Conservation (phyloP, 2,888 invertebrate genomes). For the Thera britannica region DNA sequence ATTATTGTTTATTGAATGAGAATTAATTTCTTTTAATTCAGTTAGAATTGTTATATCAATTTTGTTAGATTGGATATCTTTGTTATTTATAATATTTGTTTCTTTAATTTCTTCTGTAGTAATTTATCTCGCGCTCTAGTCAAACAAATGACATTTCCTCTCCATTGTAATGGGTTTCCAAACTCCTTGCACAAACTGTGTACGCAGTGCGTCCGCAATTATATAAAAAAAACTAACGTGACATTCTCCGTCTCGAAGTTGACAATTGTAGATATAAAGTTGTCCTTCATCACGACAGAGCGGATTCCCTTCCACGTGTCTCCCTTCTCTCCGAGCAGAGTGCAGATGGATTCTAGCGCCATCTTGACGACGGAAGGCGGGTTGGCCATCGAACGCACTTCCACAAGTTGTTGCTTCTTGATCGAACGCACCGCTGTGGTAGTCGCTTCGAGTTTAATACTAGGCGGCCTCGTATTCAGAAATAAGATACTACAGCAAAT, state of each 20-base stretch:
- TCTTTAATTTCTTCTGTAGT: too few relatives aligned
- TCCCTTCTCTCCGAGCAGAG: constrained; percentile 95
- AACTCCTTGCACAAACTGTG: not conserved
- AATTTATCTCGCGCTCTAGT: too few relatives aligned
- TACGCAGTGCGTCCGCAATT: not conserved
- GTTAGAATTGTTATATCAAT: too few relatives aligned
- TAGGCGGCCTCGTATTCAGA: constrained; percentile 42
- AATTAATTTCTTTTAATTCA: too few relatives aligned
- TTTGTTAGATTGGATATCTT: too few relatives aligned
- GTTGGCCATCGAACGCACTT: constrained; percentile 97
- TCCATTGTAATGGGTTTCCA: too few relatives aligned
- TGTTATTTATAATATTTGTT: too few relatives aligned
- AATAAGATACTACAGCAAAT: constrained; percentile 1
- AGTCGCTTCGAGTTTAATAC: constrained; percentile 57
- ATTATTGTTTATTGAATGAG: too few relatives aligned
- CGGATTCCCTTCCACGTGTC: constrained; percentile 97
- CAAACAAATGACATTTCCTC: too few relatives aligned
- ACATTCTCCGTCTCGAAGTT: constrained; percentile 97
- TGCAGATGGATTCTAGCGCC: constrained; percentile 97
- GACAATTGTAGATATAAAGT: constrained; percentile 97
- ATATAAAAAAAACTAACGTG: constrained; percentile 89
- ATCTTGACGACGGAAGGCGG: constrained; percentile 96
- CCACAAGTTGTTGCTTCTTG: constrained; percentile 97
- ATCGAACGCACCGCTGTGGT: constrained; percentile 95
- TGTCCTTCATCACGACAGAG: constrained; percentile 96